Conservation (phyloP, 2,797 vertebrate species). For the Peromyscus nudipes region DNA sequence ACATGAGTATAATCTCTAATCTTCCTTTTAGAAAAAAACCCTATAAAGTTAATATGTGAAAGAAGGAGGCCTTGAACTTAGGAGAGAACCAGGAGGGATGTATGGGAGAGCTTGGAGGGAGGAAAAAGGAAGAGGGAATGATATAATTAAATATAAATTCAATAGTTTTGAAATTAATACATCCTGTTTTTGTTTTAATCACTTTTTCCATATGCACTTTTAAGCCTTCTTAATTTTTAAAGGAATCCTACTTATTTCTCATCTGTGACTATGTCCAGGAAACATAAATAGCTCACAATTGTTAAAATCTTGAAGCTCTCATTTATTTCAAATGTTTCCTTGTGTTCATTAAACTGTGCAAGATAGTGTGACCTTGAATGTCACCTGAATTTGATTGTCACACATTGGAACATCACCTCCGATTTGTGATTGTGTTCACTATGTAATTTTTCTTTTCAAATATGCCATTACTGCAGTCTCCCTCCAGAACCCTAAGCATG, state of each 20-base stretch:
- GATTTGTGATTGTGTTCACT: constrained; percentile 69
- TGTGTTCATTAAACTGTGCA: constrained; percentile 47
- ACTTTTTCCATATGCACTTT: not conserved
- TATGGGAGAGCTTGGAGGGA: not conserved
- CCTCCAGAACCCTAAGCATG: constrained; percentile 66
- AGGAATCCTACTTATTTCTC: not conserved
- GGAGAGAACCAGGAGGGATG: not conserved
- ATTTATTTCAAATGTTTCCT: constrained; percentile 49
- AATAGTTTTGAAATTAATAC: not conserved
- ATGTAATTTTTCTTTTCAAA: constrained; percentile 80
- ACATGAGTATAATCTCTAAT: not conserved
- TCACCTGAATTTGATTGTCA: constrained; percentile 56
- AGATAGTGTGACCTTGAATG: constrained; percentile 57
- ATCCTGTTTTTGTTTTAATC: constrained; percentile 30
- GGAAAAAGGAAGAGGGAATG: not conserved
- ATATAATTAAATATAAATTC: not conserved
- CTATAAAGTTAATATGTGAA: not conserved
- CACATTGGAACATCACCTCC: constrained; percentile 64
- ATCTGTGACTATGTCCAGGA: not conserved
- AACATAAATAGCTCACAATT: not conserved
- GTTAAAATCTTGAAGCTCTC: constrained; percentile 41
- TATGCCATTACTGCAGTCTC: constrained; percentile 61
- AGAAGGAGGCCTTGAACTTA: not conserved
- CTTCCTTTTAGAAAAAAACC: constrained; percentile 19
- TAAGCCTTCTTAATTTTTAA: constrained; percentile 1